A percentile compares a stretch with the other conserved stretches of the same genome.
phyloP scores from a whole-genome alignment of 1,140 invertebrate genomes.

The Solenopsis fugax region DNA sequence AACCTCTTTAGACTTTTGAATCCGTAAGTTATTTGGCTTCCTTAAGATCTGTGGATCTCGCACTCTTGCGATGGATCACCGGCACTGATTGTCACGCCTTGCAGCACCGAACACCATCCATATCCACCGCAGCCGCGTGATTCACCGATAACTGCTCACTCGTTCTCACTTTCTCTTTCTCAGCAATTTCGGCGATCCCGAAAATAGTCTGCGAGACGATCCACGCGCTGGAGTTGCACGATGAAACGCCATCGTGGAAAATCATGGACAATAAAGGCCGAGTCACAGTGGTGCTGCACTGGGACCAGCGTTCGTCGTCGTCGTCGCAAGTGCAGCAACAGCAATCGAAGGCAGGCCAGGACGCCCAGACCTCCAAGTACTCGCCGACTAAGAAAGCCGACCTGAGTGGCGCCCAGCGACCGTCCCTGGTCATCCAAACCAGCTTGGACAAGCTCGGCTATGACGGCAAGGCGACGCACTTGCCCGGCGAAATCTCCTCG shows the following conservation, averaged over 20 bases:
- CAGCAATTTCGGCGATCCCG: conserved; percentile 97
- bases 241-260: conserved; percentile 98
- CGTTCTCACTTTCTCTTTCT: conserved; percentile 54
- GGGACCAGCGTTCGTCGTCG: conserved; percentile 93
- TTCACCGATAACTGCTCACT: background rate
- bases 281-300: conserved; percentile 96
- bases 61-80: conserved; percentile 55
- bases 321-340: conserved; percentile 86
- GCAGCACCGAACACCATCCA: conserved; percentile 54
- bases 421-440: conserved; percentile 92
- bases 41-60: conserved; percentile 53
- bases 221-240: conserved; percentile 96
- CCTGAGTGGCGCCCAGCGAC: conserved; percentile 87
- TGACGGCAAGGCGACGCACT: conserved; percentile 81
- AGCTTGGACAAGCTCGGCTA: conserved; percentile 90
- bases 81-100: conserved; percentile 59
- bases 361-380: conserved; percentile 87
- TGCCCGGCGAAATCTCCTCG: conserved; percentile 85
- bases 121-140: background rate
- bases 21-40: conserved; percentile 47
- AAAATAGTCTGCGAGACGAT: conserved; percentile 98
- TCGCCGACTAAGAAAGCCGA: conserved; percentile 89
- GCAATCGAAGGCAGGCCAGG: conserved; percentile 82
- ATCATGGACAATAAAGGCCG: conserved; percentile 98
- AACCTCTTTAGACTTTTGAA: conserved; percentile 53